Evolutionary conservation across 2,113 vertebrate genomes (phyloP).

Genomic region (Thinocorus orbignyianus): DNA sequence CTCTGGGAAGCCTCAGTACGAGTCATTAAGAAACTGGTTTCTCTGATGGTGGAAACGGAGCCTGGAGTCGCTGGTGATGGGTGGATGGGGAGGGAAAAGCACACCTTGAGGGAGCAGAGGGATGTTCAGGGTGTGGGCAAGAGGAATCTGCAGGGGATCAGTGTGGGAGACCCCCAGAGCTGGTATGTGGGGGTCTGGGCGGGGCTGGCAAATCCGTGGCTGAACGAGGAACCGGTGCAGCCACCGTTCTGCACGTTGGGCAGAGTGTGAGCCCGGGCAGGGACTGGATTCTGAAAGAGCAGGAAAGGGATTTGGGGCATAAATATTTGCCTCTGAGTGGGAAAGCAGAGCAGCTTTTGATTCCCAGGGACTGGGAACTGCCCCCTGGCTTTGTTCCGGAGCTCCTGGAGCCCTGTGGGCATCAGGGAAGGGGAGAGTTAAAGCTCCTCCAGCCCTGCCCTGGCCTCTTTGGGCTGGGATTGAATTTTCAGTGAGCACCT

Average conservation of each 20-base stretch:
- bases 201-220: background rate
- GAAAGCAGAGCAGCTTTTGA: background rate
- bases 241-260: background rate
- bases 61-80: background rate
- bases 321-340: background rate
- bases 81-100: background rate
- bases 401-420: background rate
- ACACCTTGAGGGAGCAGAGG: background rate
- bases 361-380: background rate
- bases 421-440: background rate
- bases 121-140: background rate
- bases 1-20: background rate
- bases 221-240: rapidly evolving
- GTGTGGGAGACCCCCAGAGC: background rate
- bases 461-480: background rate
- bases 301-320: background rate
- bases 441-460: background rate
- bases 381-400: background rate
- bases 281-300: background rate
- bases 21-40: background rate
- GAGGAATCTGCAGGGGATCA: background rate
- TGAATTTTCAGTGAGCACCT: background rate
- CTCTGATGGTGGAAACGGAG: background rate
- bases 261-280: background rate
- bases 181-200: background rate